Evolutionary conservation across 2,888 invertebrate genomes (phyloP).

Genomic region (Poecilobothrus nobilitatus): DNA sequence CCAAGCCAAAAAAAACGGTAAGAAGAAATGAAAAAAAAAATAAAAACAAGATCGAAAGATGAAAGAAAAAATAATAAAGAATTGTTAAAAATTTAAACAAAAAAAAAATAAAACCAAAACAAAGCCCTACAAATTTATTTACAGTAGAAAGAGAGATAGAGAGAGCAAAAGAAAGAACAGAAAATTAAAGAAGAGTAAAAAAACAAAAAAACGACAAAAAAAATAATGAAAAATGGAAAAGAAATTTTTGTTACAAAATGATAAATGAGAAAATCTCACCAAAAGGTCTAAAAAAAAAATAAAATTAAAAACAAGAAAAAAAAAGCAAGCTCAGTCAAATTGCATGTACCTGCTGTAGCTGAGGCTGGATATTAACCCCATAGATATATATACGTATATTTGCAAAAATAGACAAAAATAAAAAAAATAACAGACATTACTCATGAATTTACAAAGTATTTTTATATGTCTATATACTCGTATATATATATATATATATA

Average conservation of each 20-base stretch:
- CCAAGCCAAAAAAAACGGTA: not conserved
- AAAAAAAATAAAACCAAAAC: not conserved
- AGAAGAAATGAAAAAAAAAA: not conserved
- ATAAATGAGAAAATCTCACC: conserved; percentile 3
- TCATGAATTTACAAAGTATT: too few relatives aligned
- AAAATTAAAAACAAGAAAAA: too few relatives aligned
- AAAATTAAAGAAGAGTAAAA: not conserved
- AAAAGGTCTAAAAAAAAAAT: not conserved
- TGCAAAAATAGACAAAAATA: too few relatives aligned
- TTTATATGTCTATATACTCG: too few relatives aligned
- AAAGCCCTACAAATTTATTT: too few relatives aligned
- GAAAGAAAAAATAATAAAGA: too few relatives aligned
- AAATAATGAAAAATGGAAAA: not conserved
- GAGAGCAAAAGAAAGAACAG: not conserved
- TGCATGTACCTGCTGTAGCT: not conserved
- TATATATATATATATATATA: too few relatives aligned
- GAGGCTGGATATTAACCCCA: too few relatives aligned
- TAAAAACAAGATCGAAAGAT: not conserved
- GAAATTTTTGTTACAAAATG: not conserved
- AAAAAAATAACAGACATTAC: too few relatives aligned
- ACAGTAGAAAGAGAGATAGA: too few relatives aligned
- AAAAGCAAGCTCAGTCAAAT: not conserved
- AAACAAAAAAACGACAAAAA: not conserved
- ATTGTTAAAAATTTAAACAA: not conserved
- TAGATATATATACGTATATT: too few relatives aligned